Conservation (phyloP, 64 coral and sea anemone genomes). For the Dendronephthya gigantea region DNA sequence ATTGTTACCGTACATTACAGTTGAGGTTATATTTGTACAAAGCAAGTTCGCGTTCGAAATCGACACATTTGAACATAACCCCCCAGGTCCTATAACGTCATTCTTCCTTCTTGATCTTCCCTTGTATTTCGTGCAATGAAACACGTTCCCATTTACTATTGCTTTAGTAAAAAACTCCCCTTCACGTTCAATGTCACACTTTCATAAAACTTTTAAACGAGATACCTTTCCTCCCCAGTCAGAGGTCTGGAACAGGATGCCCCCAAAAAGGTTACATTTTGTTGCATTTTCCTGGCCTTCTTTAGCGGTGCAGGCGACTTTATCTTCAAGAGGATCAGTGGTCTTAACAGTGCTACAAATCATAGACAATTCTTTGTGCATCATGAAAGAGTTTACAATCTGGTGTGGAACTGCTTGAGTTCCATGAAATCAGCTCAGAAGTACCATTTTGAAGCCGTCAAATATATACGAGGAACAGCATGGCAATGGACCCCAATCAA, state of each 20-base stretch:
- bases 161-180: conserved; percentile 5
- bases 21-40: too few relatives aligned
- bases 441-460: conserved; percentile 2
- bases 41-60: too few relatives aligned
- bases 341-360: background rate
- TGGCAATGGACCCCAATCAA: background rate
- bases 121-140: background rate
- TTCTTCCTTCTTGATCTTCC: background rate
- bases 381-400: background rate
- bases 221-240: background rate
- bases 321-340: background rate
- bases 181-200: background rate
- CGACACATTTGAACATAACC: too few relatives aligned
- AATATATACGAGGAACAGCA: background rate
- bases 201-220: background rate
- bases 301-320: background rate
- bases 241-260: background rate
- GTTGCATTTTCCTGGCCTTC: background rate
- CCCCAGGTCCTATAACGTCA: background rate
- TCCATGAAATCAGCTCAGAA: background rate
- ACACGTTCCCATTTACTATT: background rate
- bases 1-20: too few relatives aligned
- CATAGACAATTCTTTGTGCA: background rate
- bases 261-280: background rate
- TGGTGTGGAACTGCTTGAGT: conserved; percentile 11